phyloP scores from a whole-genome alignment of 1,140 invertebrate genomes.

The Drosophila arawakana region DNA sequence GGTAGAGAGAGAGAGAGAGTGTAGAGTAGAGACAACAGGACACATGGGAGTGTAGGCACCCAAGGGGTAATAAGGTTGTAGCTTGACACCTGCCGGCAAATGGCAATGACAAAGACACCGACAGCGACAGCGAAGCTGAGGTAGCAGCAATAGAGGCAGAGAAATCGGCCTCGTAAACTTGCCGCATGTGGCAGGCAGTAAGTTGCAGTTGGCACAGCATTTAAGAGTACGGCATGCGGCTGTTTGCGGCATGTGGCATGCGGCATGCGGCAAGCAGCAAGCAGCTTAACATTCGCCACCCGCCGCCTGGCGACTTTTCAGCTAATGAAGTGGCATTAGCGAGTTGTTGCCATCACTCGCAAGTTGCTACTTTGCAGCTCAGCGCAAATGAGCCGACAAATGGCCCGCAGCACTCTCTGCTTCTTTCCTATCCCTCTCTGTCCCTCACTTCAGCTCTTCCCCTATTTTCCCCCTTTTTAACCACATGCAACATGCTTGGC shows the following conservation, averaged over 20 bases:
- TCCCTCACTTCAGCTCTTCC: not conserved
- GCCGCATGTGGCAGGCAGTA: not conserved
- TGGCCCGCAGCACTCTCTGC: slow-evolving; percentile 22
- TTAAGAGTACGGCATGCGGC: slow-evolving; percentile 15
- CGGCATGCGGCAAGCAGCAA: slow-evolving; percentile 9
- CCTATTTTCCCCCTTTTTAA: not conserved
- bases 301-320: slow-evolving; percentile 31
- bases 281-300: slow-evolving; percentile 29
- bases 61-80: slow-evolving; percentile 40
- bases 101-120: slow-evolving; percentile 34
- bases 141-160: slow-evolving; percentile 23
- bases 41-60: slow-evolving; percentile 2
- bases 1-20: slow-evolving; percentile 1
- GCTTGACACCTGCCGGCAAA: slow-evolving; percentile 64
- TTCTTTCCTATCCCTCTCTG: not conserved
- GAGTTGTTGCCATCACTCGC: slow-evolving; percentile 11
- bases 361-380: slow-evolving; percentile 35
- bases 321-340: slow-evolving; percentile 64
- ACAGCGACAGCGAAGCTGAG: not conserved
- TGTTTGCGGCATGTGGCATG: slow-evolving; percentile 5
- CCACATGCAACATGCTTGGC: slow-evolving; percentile 14
- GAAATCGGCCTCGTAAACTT: not conserved
- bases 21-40: slow-evolving; percentile 10
- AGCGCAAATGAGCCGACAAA: slow-evolving; percentile 55
- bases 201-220: slow-evolving; percentile 28